Conservation (phyloP, 2,888 invertebrate genomes). For the Deilephila elpenor region DNA sequence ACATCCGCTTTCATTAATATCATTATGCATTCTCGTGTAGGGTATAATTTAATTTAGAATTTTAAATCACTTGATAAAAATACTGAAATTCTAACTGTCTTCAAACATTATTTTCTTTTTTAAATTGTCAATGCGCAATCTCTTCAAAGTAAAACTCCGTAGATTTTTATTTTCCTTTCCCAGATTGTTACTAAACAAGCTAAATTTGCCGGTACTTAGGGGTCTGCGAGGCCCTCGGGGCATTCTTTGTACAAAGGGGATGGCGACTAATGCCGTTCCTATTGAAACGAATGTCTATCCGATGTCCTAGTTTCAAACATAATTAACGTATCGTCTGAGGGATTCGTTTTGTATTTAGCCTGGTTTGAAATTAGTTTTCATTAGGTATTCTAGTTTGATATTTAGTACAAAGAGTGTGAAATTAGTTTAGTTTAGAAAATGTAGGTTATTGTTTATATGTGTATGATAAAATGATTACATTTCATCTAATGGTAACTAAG, state of each 20-base stretch:
- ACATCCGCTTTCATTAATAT: too few species aligned
- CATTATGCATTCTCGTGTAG: too few species aligned
- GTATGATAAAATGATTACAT: too few species aligned
- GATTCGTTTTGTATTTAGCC: neutral
- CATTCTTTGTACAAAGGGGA: neutral
- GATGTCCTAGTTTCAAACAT: neutral
- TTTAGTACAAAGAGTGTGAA: too few species aligned
- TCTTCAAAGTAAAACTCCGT: neutral
- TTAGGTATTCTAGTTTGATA: neutral
- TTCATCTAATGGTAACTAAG: too few species aligned
- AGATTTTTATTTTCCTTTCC: neutral
- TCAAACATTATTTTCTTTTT: too few species aligned
- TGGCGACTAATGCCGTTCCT: neutral
- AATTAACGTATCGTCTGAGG: neutral
- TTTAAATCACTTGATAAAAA: too few species aligned
- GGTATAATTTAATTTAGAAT: too few species aligned
- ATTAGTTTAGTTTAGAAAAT: too few species aligned
- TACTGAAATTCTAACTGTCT: too few species aligned
- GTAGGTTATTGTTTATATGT: too few species aligned
- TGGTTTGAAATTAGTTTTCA: neutral
- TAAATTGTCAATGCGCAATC: neutral
- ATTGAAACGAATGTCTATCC: slow-evolving; percentile 10
- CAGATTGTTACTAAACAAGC: neutral
- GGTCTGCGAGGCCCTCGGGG: neutral
- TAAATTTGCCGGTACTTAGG: neutral